Percentiles rank a stretch among this genome's conserved stretches.
These are phyloP conservation scores for Pseudochirops corinnae DNA, from an alignment of 2,797 vertebrate genomes.

Conservation along the genomic window DNA sequence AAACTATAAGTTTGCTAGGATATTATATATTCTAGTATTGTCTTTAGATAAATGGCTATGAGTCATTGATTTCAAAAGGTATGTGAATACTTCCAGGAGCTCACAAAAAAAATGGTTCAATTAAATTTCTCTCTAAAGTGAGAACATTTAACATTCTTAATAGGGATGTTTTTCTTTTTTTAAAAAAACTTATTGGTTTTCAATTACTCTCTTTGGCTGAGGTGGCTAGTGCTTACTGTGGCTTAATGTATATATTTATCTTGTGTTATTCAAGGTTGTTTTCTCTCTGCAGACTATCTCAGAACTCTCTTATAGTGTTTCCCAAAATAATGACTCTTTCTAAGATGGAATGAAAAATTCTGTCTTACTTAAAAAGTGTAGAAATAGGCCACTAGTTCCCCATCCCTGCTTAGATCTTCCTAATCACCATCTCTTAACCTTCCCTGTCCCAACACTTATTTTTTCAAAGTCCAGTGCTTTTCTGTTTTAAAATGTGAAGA, in stretches of 20 bases:
- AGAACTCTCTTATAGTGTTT: background rate
- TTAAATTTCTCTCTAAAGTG: slow-evolving; percentile 21
- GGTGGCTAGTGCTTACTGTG: background rate
- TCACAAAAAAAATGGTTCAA: background rate
- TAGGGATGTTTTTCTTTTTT: background rate
- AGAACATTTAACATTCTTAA: background rate
- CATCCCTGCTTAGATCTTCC: background rate
- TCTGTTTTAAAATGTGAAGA: background rate
- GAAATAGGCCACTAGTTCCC: too few relatives aligned
- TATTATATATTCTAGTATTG: background rate
- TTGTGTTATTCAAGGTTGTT: background rate
- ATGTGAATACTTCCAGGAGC: background rate
- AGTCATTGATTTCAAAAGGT: background rate
- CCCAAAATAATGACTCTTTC: too few relatives aligned
- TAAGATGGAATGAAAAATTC: background rate
- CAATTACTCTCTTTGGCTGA: slow-evolving; percentile 1
- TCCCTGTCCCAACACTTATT: background rate
- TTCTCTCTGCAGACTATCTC: background rate
- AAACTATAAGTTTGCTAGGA: too few relatives aligned
- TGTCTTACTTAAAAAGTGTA: rapidly evolving
- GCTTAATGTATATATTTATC: background rate
- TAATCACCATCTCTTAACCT: background rate
- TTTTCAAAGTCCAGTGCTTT: background rate
- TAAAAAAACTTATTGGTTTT: background rate
- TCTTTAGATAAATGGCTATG: background rate